Base-by-base conservation (phyloP, 1,140 invertebrate genomes). In the Stegodyphus mimosarum region DNA sequence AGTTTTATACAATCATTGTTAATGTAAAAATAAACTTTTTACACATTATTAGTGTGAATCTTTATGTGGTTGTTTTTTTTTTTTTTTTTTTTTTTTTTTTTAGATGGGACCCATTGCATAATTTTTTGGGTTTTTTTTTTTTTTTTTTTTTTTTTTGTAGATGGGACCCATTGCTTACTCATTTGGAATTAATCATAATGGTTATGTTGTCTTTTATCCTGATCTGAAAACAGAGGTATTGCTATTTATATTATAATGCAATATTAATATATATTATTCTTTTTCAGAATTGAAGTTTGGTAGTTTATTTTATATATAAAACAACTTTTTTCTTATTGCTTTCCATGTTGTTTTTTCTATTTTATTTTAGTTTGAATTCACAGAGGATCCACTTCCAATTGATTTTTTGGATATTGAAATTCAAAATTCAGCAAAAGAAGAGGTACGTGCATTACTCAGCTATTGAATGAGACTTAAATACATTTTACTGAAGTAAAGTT, bases 111-210 rank as follows among this genome's bases (percentile, higher is more conserved):
- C 91, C 7, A 89, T 89, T 88, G 91, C 91, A n/a, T n/a, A n/a
- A n/a, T n/a, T n/a, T n/a, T n/a, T n/a, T n/a, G n/a, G n/a, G 3
- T 33, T 33, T 33, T 33, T n/a, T n/a, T n/a, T n/a, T n/a, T n/a
- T n/a, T n/a, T n/a, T n/a, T n/a, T n/a, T n/a, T n/a, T n/a, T 11
- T 10, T 33, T 75, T 49, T 89, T 89, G 49, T 88, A 91, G 90
- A 89, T 92, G 83, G 92, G 92, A 73, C 90, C 91, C 7, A 89
- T 89, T 88, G 91, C 91, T 6, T 92, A 92, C 87, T 88, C 90
- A 10, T 92, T 92, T 90, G 90, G 91, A 33, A 91, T 92, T 18
- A 92, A 92, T 88, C 88, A 89, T n/a, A 92, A 92, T 90, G 92
- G 92, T 10, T 92, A 91, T 88, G 88, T 92, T 49, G 89, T 92